Evolutionary conservation across 2,113 vertebrate genomes (phyloP).

Genomic region (Terrapene triunguis): DNA sequence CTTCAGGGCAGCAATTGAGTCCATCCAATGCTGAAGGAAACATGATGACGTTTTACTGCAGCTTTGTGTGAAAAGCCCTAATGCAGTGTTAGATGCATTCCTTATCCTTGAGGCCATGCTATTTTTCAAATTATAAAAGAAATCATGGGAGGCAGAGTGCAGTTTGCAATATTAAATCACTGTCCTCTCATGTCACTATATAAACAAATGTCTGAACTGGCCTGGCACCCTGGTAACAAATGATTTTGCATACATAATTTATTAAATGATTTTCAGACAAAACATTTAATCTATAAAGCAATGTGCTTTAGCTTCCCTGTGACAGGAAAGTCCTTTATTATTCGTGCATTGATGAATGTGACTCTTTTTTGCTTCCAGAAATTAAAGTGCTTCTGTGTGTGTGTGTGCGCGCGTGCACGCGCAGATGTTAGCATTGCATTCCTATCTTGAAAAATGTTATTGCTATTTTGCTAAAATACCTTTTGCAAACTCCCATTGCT

Average conservation of each 20-base stretch:
- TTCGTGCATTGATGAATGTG: slow-evolving; percentile 29
- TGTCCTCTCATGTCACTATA: slow-evolving; percentile 32
- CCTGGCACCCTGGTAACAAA: slow-evolving; percentile 52
- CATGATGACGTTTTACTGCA: neutral
- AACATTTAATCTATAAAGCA: slow-evolving; percentile 47
- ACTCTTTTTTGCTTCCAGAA: slow-evolving; percentile 32
- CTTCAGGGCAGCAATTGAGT: neutral
- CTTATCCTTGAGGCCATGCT: slow-evolving; percentile 37
- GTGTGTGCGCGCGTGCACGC: slow-evolving; percentile 37
- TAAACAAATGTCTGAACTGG: slow-evolving; percentile 39
- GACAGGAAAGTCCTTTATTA: slow-evolving; percentile 56
- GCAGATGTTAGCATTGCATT: slow-evolving; percentile 43
- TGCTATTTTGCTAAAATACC: slow-evolving; percentile 36
- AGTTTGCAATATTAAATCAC: slow-evolving; percentile 55
- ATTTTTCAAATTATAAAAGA: slow-evolving; percentile 52
- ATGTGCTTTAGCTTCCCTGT: slow-evolving; percentile 38
- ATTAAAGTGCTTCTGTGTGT: slow-evolving; percentile 59
- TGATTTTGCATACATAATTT: slow-evolving; percentile 55
- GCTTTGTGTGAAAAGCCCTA: slow-evolving; percentile 14
- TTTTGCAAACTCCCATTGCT: slow-evolving; percentile 43
- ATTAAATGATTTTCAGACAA: slow-evolving; percentile 53
- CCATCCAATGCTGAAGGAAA: neutral
- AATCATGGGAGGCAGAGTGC: slow-evolving; percentile 46
- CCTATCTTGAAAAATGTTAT: slow-evolving; percentile 33
- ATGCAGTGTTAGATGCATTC: neutral